phyloP scores from a whole-genome alignment of 2,888 invertebrate genomes.

The Phyllotreta striolata region DNA sequence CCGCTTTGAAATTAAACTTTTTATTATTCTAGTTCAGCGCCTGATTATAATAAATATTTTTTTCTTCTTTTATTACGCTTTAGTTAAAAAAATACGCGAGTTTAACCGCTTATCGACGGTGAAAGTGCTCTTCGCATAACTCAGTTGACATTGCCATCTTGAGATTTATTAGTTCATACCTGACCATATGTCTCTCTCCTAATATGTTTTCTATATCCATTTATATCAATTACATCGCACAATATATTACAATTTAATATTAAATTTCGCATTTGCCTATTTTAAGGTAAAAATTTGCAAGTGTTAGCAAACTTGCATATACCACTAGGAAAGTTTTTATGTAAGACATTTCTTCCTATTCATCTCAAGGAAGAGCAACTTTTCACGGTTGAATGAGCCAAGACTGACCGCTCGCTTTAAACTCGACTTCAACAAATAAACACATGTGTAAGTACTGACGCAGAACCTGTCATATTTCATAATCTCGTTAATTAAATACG shows the following conservation, averaged over 20 bases:
- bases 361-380: neutral
- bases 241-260: too few species aligned
- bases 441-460: slow-evolving; percentile 6
- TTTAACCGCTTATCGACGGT: slow-evolving; percentile 13
- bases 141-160: slow-evolving; percentile 14
- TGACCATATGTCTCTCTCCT: slow-evolving; percentile 18
- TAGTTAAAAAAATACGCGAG: neutral
- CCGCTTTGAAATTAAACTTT: slow-evolving; percentile 1
- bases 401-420: slow-evolving; percentile 5
- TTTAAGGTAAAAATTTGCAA: too few species aligned
- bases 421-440: slow-evolving; percentile 4
- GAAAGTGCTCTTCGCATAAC: slow-evolving; percentile 22
- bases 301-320: too few species aligned
- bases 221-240: neutral
- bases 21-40: slow-evolving; percentile 14
- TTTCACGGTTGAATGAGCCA: slow-evolving; percentile 2
- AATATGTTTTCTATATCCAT: slow-evolving; percentile 18
- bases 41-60: slow-evolving; percentile 3
- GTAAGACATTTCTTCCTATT: too few species aligned
- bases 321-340: too few species aligned
- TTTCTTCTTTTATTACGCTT: neutral
- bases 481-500: neutral
- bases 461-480: slow-evolving; percentile 18
- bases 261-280: too few species aligned
- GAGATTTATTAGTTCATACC: slow-evolving; percentile 19